These are phyloP conservation scores for Sinotaia quadrata DNA, from an alignment of 2,888 invertebrate species.

Conservation along the genomic window DNA sequence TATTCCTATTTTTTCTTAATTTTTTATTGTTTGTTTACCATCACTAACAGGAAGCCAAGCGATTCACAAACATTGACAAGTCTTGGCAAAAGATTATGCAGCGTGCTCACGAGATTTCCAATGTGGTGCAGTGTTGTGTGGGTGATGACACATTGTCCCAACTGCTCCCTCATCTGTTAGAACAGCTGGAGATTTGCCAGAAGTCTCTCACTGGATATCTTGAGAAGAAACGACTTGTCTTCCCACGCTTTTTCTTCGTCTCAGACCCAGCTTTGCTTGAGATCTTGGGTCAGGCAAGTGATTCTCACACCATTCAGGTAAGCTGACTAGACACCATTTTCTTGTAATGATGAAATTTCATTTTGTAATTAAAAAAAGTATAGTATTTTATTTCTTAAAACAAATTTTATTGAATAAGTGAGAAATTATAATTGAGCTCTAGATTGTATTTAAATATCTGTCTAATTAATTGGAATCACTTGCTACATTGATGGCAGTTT, in stretches of 20 bases:
- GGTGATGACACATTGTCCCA: slow-evolving; percentile 94
- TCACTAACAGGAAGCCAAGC: slow-evolving; percentile 65
- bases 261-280: slow-evolving; percentile 73
- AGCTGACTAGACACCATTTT: background rate
- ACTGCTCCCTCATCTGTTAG: slow-evolving; percentile 92
- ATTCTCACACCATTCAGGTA: slow-evolving; percentile 73
- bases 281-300: slow-evolving; percentile 73
- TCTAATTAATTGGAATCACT: too few relatives aligned
- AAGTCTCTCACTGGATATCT: slow-evolving; percentile 90
- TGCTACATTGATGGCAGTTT: too few relatives aligned
- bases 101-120: slow-evolving; percentile 94
- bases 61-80: slow-evolving; percentile 95
- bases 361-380: too few relatives aligned
- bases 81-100: slow-evolving; percentile 96
- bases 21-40: too few relatives aligned
- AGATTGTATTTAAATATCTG: too few relatives aligned
- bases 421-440: too few relatives aligned
- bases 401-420: too few relatives aligned
- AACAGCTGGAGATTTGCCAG: slow-evolving; percentile 95
- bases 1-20: too few relatives aligned
- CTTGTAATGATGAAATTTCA: too few relatives aligned
- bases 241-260: slow-evolving; percentile 73
- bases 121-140: slow-evolving; percentile 95
- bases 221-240: slow-evolving; percentile 72
- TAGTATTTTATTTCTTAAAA: too few relatives aligned